Conservation (phyloP, 2,888 invertebrate species). For the Lamellibrachia satsuma region DNA sequence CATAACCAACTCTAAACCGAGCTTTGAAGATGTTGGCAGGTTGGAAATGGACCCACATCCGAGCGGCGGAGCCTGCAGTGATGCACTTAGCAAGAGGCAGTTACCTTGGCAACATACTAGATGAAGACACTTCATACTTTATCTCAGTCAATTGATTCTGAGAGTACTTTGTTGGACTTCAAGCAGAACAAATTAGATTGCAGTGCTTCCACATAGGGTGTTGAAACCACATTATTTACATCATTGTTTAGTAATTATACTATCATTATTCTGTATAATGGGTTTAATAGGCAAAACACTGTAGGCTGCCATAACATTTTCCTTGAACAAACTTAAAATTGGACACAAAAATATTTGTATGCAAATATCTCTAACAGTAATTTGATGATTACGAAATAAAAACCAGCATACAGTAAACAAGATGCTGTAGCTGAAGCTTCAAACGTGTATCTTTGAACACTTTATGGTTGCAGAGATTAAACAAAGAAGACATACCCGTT, state of each 20-base stretch:
- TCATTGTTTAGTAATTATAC: too few relatives aligned
- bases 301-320: too few relatives aligned
- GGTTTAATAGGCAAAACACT: too few relatives aligned
- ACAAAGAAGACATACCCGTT: constrained; percentile 79
- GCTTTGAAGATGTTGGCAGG: neutral
- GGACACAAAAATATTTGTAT: too few relatives aligned
- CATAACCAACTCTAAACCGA: neutral
- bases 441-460: too few relatives aligned
- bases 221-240: neutral
- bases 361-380: too few relatives aligned
- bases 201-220: neutral
- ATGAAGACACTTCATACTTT: neutral
- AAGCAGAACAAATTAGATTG: neutral
- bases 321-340: too few relatives aligned
- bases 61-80: neutral
- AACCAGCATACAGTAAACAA: too few relatives aligned
- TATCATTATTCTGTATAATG: too few relatives aligned
- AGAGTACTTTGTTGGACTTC: neutral
- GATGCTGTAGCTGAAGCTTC: too few relatives aligned
- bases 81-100: neutral
- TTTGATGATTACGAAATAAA: too few relatives aligned
- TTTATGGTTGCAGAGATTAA: neutral
- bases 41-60: neutral
- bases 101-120: neutral
- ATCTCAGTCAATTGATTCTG: neutral